Evolutionary conservation across 1,140 invertebrate genomes (phyloP).

Genomic region (Sinella curviseta): DNA sequence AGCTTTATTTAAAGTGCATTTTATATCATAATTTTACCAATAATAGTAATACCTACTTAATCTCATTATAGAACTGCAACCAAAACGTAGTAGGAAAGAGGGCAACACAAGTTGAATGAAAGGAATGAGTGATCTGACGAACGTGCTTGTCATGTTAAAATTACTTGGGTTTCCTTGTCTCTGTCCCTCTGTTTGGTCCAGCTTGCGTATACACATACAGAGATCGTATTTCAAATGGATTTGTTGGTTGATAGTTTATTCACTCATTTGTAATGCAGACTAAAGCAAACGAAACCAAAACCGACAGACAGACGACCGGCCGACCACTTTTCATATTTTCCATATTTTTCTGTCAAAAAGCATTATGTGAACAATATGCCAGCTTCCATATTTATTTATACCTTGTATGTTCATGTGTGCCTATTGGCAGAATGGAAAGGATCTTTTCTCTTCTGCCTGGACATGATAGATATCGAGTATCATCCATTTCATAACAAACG

Average conservation of each 20-base stretch:
- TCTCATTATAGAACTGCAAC: not conserved
- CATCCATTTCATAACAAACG: not conserved
- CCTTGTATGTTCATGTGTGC: not conserved
- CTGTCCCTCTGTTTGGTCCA: too few relatives aligned
- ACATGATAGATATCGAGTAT: conserved; percentile 15
- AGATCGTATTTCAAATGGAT: conserved; percentile 8
- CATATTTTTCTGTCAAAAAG: not conserved
- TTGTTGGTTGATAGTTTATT: not conserved
- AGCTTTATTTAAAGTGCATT: too few relatives aligned
- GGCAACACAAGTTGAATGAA: too few relatives aligned
- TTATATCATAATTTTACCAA: too few relatives aligned
- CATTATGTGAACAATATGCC: not conserved
- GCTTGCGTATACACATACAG: too few relatives aligned
- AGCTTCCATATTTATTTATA: not conserved
- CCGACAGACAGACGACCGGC: not conserved
- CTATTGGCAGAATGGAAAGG: not conserved
- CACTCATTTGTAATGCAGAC: conserved; percentile 23
- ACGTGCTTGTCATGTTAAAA: not conserved
- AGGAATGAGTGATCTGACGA: too few relatives aligned
- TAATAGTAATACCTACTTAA: too few relatives aligned
- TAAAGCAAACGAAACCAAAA: conserved; percentile 13
- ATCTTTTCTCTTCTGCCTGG: not conserved
- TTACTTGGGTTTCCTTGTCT: not conserved
- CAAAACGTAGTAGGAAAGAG: too few relatives aligned
- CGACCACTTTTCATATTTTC: conserved; percentile 22